Conservation (phyloP, 1,140 invertebrate species). For the Tetramorium alpestre region DNA sequence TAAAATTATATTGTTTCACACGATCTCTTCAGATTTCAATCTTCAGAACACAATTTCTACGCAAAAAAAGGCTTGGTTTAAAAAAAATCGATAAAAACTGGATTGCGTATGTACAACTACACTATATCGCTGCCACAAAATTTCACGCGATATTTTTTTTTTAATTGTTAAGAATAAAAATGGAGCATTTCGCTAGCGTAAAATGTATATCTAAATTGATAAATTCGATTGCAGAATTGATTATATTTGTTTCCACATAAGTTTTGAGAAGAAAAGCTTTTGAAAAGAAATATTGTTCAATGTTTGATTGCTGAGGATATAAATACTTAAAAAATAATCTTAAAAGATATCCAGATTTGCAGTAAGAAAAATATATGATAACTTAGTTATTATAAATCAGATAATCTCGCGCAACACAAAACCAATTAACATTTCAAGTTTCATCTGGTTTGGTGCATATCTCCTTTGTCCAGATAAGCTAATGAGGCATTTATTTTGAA, state of each 20-base stretch:
- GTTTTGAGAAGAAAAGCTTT: not conserved
- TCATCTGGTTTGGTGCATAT: not conserved
- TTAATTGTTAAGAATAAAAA: not conserved
- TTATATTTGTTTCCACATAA: not conserved
- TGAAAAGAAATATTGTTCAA: not conserved
- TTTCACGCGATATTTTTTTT: not conserved
- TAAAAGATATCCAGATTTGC: not conserved
- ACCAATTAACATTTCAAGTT: conserved; percentile 3
- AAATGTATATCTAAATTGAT: not conserved
- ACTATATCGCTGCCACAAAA: not conserved
- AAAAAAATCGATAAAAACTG: not conserved
- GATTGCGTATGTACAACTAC: not conserved
- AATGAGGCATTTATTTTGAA: not conserved
- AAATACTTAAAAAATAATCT: not conserved
- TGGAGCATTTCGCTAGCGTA: not conserved
- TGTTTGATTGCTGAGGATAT: not conserved
- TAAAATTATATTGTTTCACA: not conserved
- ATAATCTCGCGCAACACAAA: not conserved
- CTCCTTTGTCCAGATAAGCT: not conserved
- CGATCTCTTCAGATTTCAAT: not conserved
- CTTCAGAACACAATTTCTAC: not conserved
- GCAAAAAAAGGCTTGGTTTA: not conserved
- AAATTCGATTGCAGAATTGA: not conserved
- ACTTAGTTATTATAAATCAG: too few relatives aligned
- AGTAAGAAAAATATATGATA: too few relatives aligned